phyloP scores from a whole-genome alignment of 92 coral and sea anemone species.

The Isaurus tuberculatus region DNA sequence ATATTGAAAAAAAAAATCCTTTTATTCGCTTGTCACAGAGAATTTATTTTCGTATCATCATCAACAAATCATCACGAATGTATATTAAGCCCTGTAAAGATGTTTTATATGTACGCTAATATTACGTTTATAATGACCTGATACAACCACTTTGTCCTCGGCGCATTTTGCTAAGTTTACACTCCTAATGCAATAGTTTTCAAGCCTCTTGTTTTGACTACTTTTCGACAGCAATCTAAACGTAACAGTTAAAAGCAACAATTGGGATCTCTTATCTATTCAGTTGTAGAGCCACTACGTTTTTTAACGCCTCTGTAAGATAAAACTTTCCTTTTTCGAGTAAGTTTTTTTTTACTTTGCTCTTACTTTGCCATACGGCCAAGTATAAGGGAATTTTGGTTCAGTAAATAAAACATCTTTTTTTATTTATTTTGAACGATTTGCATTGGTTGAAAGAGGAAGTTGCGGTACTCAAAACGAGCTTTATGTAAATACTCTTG shows the following conservation, averaged over 20 bases:
- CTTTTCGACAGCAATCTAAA: neutral
- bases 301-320: constrained; percentile 2
- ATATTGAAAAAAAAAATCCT: constrained; percentile 24
- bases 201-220: neutral
- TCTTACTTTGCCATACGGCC: neutral
- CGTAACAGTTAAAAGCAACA: neutral
- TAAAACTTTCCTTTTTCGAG: neutral
- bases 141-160: neutral
- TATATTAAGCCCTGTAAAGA: neutral
- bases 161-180: neutral
- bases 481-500: constrained; percentile 27
- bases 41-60: constrained; percentile 22
- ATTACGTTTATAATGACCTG: neutral
- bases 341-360: neutral
- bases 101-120: neutral
- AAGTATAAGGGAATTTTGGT: neutral
- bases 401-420: constrained; percentile 13
- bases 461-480: neutral
- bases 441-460: constrained; percentile 20
- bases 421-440: neutral
- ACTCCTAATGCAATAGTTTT: neutral
- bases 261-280: neutral
- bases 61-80: constrained; percentile 32
- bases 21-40: constrained; percentile 23
- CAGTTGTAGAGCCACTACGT: neutral